Evolutionary conservation across 2,888 invertebrate species (phyloP).

Genomic region (Parnassius mnemosyne): DNA sequence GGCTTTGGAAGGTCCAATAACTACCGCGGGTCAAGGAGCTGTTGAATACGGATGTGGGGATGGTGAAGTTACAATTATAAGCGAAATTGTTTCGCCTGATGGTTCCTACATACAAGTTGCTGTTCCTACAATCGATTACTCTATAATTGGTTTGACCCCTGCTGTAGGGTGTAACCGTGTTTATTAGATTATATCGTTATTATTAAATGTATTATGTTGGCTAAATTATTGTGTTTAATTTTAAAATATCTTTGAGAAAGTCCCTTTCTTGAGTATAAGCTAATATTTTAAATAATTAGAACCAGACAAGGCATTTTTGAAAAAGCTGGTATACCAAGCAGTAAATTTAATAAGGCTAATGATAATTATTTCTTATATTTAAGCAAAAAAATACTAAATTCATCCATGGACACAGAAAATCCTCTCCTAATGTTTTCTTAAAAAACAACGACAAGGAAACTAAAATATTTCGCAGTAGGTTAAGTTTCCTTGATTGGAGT

Average conservation of each 20-base stretch:
- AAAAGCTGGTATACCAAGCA: too few relatives aligned
- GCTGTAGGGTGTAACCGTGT: slow-evolving; percentile 14
- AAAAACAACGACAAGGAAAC: too few relatives aligned
- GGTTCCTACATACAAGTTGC: slow-evolving; percentile 14
- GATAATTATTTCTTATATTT: too few relatives aligned
- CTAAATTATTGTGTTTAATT: slow-evolving; percentile 14
- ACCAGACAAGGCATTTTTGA: too few relatives aligned
- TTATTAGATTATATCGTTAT: slow-evolving; percentile 22
- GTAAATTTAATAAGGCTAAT: too few relatives aligned
- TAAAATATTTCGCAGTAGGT: too few relatives aligned
- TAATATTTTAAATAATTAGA: too few relatives aligned
- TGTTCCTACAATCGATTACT: slow-evolving; percentile 15
- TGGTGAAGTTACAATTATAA: slow-evolving; percentile 24
- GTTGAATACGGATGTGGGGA: slow-evolving; percentile 35
- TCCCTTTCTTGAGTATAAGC: not conserved
- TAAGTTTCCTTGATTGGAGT: too few relatives aligned
- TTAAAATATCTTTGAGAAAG: not conserved
- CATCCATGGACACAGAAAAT: too few relatives aligned
- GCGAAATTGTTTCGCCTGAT: slow-evolving; percentile 12
- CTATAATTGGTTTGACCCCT: slow-evolving; percentile 11
- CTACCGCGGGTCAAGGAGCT: slow-evolving; percentile 41
- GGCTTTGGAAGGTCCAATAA: slow-evolving; percentile 40
- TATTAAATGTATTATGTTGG: slow-evolving; percentile 22
- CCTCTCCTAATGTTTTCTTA: too few relatives aligned
- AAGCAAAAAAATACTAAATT: too few relatives aligned